Evolutionary conservation across 2,797 vertebrate genomes (phyloP).

Genomic region (Clarias fuscus): DNA sequence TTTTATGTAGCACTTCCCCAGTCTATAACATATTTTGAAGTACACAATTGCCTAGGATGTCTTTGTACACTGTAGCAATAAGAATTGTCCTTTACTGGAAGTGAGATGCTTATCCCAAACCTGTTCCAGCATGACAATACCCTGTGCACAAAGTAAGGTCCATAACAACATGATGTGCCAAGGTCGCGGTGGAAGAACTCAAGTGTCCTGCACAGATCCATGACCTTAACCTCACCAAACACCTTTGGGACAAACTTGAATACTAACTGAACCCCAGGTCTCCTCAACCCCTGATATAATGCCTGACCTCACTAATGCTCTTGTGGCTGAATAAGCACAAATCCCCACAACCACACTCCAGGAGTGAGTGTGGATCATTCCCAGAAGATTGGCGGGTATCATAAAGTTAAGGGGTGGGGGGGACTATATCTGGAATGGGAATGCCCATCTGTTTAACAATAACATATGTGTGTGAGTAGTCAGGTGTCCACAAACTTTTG

Average conservation of each 20-base stretch:
- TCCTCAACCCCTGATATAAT: background rate
- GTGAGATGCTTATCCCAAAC: background rate
- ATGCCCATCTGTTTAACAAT: background rate
- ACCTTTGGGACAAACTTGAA: background rate
- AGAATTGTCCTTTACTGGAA: background rate
- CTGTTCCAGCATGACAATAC: background rate
- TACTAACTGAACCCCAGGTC: background rate
- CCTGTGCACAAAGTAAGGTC: background rate
- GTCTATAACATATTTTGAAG: background rate
- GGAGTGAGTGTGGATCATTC: background rate
- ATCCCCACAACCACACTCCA: background rate
- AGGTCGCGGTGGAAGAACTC: background rate
- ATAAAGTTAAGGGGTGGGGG: background rate
- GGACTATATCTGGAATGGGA: background rate
- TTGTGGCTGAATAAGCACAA: background rate
- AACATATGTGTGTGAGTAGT: background rate
- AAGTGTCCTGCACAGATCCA: background rate
- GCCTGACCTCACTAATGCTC: background rate
- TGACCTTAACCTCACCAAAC: background rate
- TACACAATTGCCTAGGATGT: background rate
- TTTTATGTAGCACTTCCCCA: background rate
- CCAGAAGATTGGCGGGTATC: background rate
- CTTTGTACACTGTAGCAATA: background rate
- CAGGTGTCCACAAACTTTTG: background rate
- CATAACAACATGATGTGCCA: background rate